Percentiles rank a stretch among this genome's conserved stretches.
These are phyloP conservation scores for Rugalucina vietnamica DNA, from an alignment of 2,888 invertebrate genomes.

Conservation along the genomic window DNA sequence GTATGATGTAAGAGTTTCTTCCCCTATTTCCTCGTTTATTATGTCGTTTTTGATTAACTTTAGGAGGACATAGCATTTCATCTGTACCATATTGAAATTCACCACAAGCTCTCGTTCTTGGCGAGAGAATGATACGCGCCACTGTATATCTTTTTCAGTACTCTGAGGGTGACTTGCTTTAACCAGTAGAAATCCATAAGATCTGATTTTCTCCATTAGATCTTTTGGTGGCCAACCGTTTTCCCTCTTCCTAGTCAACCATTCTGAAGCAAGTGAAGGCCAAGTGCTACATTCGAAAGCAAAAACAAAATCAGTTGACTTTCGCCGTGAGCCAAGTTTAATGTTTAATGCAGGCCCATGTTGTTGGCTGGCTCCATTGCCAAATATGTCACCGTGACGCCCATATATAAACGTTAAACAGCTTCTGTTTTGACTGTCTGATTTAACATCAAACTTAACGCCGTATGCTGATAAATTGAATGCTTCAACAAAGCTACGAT, in stretches of 20 bases:
- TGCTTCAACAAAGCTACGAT: not conserved
- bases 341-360: not conserved
- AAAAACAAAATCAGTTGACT: conserved; percentile 14
- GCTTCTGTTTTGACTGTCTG: not conserved
- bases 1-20: conserved; percentile 33
- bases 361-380: too few relatives aligned
- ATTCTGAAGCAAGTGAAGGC: conserved; percentile 29
- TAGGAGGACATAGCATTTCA: conserved; percentile 29
- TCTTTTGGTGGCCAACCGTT: conserved; percentile 20
- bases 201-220: not conserved
- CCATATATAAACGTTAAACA: not conserved
- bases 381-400: not conserved
- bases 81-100: conserved; percentile 18
- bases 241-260: conserved; percentile 16
- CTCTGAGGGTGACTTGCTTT: conserved; percentile 19
- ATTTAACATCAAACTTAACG: not conserved
- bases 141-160: conserved; percentile 17
- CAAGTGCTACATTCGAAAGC: conserved; percentile 25
- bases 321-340: not conserved
- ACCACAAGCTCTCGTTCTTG: conserved; percentile 33
- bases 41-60: conserved; percentile 32
- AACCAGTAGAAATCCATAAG: conserved; percentile 36
- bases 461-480: not conserved
- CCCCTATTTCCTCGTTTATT: not conserved
- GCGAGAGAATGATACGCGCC: conserved; percentile 34